phyloP scores from a whole-genome alignment of 2,888 invertebrate genomes.

The Zootermopsis nevadensis region DNA sequence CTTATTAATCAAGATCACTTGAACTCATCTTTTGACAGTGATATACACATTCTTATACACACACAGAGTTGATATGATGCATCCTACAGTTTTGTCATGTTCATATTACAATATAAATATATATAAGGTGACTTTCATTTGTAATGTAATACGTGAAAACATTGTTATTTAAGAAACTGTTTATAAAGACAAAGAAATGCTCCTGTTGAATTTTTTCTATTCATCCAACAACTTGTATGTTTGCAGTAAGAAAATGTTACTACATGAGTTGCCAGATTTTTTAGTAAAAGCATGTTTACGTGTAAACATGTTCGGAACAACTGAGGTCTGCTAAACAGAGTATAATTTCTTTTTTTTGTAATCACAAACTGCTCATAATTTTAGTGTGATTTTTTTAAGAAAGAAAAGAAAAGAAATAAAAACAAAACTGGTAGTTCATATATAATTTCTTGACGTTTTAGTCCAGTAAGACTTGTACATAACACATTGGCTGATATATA shows the following conservation, averaged over 20 bases:
- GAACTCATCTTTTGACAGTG: not conserved
- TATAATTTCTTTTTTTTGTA: constrained; percentile 15
- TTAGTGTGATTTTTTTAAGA: constrained; percentile 50
- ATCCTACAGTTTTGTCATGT: constrained; percentile 25
- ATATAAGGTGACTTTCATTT: constrained; percentile 1
- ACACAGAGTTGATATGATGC: not conserved
- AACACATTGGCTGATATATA: constrained; percentile 6
- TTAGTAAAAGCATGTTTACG: constrained; percentile 11
- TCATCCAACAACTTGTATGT: constrained; percentile 30
- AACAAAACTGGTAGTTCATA: constrained; percentile 48
- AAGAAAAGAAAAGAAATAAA: constrained; percentile 40
- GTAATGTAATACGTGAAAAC: constrained; percentile 38
- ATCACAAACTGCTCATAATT: constrained; percentile 52
- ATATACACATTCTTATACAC: not conserved
- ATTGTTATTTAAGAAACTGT: constrained; percentile 38
- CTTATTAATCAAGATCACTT: not conserved
- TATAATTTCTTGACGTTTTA: constrained; percentile 53
- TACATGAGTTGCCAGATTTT: constrained; percentile 24
- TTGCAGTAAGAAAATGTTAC: constrained; percentile 12
- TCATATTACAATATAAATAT: constrained; percentile 35
- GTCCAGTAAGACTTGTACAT: constrained; percentile 50
- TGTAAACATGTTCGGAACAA: not conserved
- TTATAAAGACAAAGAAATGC: constrained; percentile 1
- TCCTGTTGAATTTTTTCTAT: constrained; percentile 31
- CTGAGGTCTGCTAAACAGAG: constrained; percentile 27